Percentiles rank a stretch among this genome's conserved stretches.
Evolutionary conservation across 2,888 invertebrate genomes (phyloP).

Genomic region (Drosophila cognata): DNA sequence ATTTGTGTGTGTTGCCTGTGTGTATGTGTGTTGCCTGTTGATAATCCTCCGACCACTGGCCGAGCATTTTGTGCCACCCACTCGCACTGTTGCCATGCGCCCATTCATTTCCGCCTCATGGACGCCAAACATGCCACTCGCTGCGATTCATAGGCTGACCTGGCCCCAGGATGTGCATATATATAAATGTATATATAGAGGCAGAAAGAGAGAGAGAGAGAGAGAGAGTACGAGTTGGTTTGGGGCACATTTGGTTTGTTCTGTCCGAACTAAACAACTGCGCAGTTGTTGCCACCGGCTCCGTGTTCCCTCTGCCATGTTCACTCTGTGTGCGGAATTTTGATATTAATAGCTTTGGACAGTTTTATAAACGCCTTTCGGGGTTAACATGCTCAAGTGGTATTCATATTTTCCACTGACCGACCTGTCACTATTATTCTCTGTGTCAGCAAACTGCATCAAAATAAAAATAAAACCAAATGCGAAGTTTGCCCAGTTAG

Average conservation of each 20-base stretch:
- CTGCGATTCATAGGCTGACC: conserved; percentile 64
- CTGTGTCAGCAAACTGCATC: conserved; percentile 60
- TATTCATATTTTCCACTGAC: conserved; percentile 82
- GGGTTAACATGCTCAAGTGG: conserved; percentile 81
- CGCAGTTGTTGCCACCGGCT: conserved; percentile 53
- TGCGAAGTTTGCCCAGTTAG: conserved; percentile 13
- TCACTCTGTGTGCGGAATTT: conserved; percentile 70
- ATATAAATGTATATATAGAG: conserved; percentile 5
- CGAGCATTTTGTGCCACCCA: conserved; percentile 26
- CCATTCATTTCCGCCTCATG: conserved; percentile 80
- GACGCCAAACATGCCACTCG: conserved; percentile 78
- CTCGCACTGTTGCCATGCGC: conserved; percentile 58
- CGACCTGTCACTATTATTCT: conserved; percentile 75
- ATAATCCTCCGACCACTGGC: conserved; percentile 66
- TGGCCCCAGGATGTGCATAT: conserved; percentile 54
- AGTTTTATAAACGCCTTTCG: conserved; percentile 82
- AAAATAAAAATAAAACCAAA: conserved; percentile 20
- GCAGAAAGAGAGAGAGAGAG: conserved; percentile 1
- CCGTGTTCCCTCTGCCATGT: not conserved
- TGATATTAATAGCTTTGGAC: conserved; percentile 82
- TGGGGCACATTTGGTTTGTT: conserved; percentile 25
- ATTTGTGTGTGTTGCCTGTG: conserved; percentile 18
- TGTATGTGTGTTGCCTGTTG: conserved; percentile 64
- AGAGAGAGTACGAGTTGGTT: not conserved
- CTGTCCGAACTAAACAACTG: conserved; percentile 61